Conservation (phyloP, 1,140 invertebrate genomes). For the Drosophila repletoides region DNA sequence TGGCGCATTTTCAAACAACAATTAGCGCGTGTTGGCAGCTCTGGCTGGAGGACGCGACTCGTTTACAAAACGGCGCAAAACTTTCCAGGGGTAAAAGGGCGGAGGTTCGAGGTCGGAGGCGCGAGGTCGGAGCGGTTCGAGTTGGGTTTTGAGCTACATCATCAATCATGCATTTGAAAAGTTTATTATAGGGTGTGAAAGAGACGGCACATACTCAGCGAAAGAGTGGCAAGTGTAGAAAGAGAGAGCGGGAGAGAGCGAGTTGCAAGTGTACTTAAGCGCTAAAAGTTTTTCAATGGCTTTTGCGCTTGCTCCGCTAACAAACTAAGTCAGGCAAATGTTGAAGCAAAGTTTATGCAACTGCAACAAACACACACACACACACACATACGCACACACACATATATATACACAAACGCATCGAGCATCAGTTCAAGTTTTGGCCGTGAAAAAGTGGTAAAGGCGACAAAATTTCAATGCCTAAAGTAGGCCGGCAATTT, state of each 20-base stretch:
- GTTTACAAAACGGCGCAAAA: constrained; percentile 63
- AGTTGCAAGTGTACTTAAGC: constrained; percentile 64
- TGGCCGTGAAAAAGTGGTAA: constrained; percentile 38
- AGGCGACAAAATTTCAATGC: constrained; percentile 36
- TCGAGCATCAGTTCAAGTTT: constrained; percentile 35
- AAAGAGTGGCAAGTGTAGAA: not conserved
- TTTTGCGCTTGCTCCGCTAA: constrained; percentile 48
- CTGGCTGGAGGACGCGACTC: constrained; percentile 54
- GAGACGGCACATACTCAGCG: not conserved
- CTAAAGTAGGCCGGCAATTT: constrained; percentile 34
- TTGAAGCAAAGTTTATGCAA: constrained; percentile 44
- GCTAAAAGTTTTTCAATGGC: constrained; percentile 75
- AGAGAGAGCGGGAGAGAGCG: not conserved
- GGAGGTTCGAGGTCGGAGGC: constrained; percentile 4
- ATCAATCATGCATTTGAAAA: constrained; percentile 79
- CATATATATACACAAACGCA: not conserved
- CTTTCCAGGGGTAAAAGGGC: constrained; percentile 37
- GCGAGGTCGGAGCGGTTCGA: not conserved
- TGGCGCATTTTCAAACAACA: constrained; percentile 70
- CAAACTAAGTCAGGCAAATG: constrained; percentile 40
- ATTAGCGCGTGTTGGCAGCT: constrained; percentile 59
- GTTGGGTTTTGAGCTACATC: constrained; percentile 49
- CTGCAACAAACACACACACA: constrained; percentile 2
- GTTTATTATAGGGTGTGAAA: constrained; percentile 59
- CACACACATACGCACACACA: not conserved